Evolutionary conservation across 2,113 vertebrate species (phyloP), one percentile per base, ranked within the genome.

Genomic region (Hydropotes inermis): DNA sequence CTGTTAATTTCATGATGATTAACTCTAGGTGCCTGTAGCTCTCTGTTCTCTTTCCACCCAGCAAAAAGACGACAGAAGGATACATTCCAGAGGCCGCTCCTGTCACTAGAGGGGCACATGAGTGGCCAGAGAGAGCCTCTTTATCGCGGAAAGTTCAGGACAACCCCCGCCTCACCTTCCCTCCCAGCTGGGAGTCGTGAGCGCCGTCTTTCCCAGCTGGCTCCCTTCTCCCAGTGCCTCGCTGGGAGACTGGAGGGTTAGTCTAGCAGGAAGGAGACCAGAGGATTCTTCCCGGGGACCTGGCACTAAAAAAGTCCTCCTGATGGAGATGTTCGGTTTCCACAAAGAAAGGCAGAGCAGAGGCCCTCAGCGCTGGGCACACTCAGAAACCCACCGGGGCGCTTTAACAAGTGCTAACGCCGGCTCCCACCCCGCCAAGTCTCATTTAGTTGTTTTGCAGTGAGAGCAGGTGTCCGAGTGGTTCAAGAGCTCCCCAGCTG

Each of bases 381-480:
- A 55, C 81, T 36, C 52, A 15, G n/a, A 36, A 55, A 55, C 27
- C 81, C 36, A 83, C 7, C 6, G 33, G 2, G 21, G 6, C 25
- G 21, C 33, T 36, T 36, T 25, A 55, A 36, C 25, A 55, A 36
- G 27, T 14, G 5, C 81, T 25, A 23, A 2, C 25, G 33, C 81
- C 1, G 6, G 10, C 33, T 36, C 33, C 50, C 50, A 14, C 52
- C n/a, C 52, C n/a, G 2, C 9, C 52, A 83, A 55, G 21, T 27
- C 52, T 55, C 52, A 83, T 36, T 55, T 55, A 36, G n/a, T 27
- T 36, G 81, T 55, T 55, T 55, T 15, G n/a, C 23, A 9, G 52
- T 2, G 81, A 83, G 52, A 12, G n/a, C 10, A 33, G 52, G 50
- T n/a, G 7, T 21, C 2, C 0, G 6, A 13, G 50, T 0, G 1